Base-by-base conservation (phyloP, 2,888 invertebrate species). In the Gari tellinella region DNA sequence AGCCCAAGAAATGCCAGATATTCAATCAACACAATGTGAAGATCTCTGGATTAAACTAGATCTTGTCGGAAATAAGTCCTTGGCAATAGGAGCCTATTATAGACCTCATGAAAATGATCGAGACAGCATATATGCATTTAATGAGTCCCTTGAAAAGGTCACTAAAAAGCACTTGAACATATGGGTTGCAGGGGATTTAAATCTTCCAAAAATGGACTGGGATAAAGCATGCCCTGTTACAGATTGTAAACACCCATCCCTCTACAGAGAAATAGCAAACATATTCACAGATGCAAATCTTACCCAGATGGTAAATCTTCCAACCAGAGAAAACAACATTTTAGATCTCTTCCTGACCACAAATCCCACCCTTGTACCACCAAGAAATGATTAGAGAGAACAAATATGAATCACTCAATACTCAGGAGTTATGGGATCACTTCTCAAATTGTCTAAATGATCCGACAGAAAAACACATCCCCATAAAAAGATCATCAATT, bases 201-300 rank as follows among this genome's bases (percentile, higher is more conserved):
- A 63, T 46, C 41, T 63, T 14, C 63, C 63, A 10, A 55, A 58
- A 31, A 45, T 58, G 45, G 58, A 58, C 31, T 58, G 31, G 58
- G 43, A 41, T 25, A 38, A 40, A 5, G 10, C 17, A 7, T 10
- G 56, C 26, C 43, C 43, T 14, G 1, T 23, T 19, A 17, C 52
- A 52, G 52, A 55, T 23, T 60, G 60, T 37, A 61, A 51, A 49
- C 61, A 49, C 14, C 23, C 49, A 38, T 26, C 58, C 17, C 48
- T 26, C 48, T 58, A 58, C 19, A 58, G 48, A 46, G 46, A 45
- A 31, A 25, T 58, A 7, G 37, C 48, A 12, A 19, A 37, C 23
- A 61, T 31, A 5, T 38, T 63, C n/a, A 43, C 53, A 15, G 63
- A 63, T 25, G 5, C 15, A 17, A 63, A 53, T 21, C 46, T 63